Base-by-base conservation (phyloP, 2,888 invertebrate species). In the Eristalis arbustorum region DNA sequence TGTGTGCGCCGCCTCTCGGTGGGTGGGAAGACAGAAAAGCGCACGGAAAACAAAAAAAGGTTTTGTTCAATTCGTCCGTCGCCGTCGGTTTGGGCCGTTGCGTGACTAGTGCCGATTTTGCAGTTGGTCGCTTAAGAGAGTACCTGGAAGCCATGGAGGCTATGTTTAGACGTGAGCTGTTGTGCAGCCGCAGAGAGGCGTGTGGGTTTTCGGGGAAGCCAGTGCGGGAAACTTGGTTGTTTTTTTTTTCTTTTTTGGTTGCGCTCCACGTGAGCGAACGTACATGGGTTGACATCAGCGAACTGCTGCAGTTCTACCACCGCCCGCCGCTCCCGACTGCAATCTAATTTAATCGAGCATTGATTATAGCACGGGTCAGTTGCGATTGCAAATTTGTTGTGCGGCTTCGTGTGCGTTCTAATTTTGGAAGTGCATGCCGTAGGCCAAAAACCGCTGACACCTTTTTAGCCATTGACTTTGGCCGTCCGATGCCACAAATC, bases 31-130 rank as follows among this genome's bases (percentile, higher is more conserved):
- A 18, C 3, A 25, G 22, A 57, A 40, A 62, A 49, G 34, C 56
- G 4, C 0, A 22, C 25, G 3, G 25, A 25, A 3, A 25, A n/a
- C n/a, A n/a, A n/a, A 34, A 69, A 23, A 13, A 34, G 37, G 56
- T 68, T 74, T 64, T 71, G 56, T 62, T 25, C 10, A 73, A 68
- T 59, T 28, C 49, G 69, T 59, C 28, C 18, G n/a, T n/a, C n/a
- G n/a, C n/a, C n/a, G n/a, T n/a, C n/a, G n/a, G n/a, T n/a, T n/a
- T n/a, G n/a, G n/a, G n/a, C n/a, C n/a, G 40, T 80, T 76, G 84
- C 84, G 80, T 84, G 84, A 84, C 84, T 80, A 72, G 34, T 63
- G 67, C 59, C 80, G 68, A 73, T 84, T 67, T 64, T 72, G 56
- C 68, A 67, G 71, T 67, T 62, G n/a, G 40, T 80, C 23, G 67